Percentiles rank a stretch among this genome's conserved stretches.
Conservation (phyloP, 1,140 invertebrate genomes). For the Nasonia vitripennis region DNA sequence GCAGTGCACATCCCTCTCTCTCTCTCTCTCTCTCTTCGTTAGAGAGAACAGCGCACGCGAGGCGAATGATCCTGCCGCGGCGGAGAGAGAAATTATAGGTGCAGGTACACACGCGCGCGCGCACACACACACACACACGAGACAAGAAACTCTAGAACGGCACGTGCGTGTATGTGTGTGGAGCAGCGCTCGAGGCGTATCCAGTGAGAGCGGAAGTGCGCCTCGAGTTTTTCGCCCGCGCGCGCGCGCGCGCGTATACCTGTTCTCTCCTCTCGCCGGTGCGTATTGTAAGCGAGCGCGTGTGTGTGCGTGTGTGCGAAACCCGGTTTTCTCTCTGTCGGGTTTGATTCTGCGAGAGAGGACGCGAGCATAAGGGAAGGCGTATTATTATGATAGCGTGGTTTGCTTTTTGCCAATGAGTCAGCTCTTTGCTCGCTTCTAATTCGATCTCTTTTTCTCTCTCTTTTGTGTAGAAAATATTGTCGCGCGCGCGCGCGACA, state of each 20-base stretch:
- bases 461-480: no score
- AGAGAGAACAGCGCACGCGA: background rate
- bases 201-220: slow-evolving; percentile 42
- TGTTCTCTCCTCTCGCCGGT: background rate
- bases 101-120: background rate
- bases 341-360: background rate
- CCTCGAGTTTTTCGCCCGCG: slow-evolving; percentile 29
- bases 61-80: background rate
- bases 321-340: background rate
- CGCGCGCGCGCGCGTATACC: background rate
- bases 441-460: background rate
- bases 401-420: background rate
- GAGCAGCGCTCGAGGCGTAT: slow-evolving; percentile 16
- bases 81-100: background rate
- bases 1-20: background rate
- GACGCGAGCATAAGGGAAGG: background rate
- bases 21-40: background rate
- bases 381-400: background rate
- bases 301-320: background rate
- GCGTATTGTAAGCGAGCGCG: background rate
- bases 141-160: background rate
- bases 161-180: slow-evolving; percentile 8
- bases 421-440: no score
- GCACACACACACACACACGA: background rate
- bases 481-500: no score